A percentile compares a stretch with the other conserved stretches of the same genome.
These are phyloP conservation scores for Chironomus striatipennis DNA, from an alignment of 1,140 invertebrate genomes.

Conservation along the genomic window DNA sequence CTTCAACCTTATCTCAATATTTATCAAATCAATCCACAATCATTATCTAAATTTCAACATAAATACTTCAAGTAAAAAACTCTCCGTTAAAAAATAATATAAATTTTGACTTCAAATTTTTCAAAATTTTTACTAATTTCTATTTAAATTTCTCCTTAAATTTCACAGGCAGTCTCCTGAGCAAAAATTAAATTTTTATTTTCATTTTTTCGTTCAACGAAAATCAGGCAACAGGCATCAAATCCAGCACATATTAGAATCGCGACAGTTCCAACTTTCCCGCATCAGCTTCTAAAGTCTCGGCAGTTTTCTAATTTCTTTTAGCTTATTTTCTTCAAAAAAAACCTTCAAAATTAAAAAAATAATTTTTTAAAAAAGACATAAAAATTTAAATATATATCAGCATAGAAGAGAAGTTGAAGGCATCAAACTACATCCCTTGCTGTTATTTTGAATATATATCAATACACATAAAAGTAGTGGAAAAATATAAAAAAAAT, in stretches of 20 bases:
- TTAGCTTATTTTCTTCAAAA: background rate
- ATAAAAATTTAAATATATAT: no score
- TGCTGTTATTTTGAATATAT: no score
- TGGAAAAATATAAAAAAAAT: background rate
- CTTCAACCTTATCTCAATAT: no score
- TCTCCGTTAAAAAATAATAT: no score
- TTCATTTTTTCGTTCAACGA: constrained; percentile 1
- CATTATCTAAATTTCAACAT: no score
- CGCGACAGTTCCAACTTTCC: background rate
- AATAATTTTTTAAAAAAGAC: background rate
- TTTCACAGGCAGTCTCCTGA: background rate
- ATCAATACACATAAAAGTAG: no score
- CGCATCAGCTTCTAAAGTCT: background rate
- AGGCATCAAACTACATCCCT: no score
- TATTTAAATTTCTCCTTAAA: background rate
- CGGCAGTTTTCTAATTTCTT: background rate
- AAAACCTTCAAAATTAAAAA: background rate
- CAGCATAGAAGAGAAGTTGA: no score
- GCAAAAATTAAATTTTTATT: background rate
- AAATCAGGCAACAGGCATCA: background rate
- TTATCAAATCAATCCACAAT: no score
- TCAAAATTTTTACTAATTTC: no score
- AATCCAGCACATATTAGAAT: background rate
- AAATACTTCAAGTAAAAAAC: no score
- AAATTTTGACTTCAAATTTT: no score